These are phyloP conservation scores for Ctenopoma kingsleyae DNA, from an alignment of 2,797 vertebrate genomes.

Conservation along the genomic window DNA sequence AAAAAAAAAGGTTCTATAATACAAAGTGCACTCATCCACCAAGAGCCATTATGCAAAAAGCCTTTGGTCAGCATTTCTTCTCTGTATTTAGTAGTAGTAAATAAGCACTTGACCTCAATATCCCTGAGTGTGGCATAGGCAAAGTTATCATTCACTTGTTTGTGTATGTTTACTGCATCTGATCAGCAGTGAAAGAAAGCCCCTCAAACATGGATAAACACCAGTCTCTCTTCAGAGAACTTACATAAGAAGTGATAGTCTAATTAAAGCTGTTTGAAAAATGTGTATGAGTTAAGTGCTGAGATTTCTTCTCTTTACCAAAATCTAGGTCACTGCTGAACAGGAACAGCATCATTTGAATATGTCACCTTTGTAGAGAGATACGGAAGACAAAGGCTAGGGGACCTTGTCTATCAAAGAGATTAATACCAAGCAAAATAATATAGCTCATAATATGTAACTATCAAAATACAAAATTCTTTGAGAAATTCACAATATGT, in stretches of 20 bases:
- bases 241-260: slow-evolving; percentile 37
- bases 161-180: slow-evolving; percentile 13
- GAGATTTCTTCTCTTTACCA: slow-evolving; percentile 23
- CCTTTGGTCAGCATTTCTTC: slow-evolving; percentile 30
- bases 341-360: slow-evolving; percentile 20
- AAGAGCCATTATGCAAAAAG: slow-evolving; percentile 25
- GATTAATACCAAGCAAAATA: neutral
- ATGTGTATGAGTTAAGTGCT: slow-evolving; percentile 38
- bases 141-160: slow-evolving; percentile 8
- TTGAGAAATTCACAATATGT: slow-evolving; percentile 18
- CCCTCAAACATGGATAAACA: slow-evolving; percentile 14
- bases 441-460: neutral
- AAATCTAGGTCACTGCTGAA: slow-evolving; percentile 48
- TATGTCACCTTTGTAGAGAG: slow-evolving; percentile 22
- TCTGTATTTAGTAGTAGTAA: slow-evolving; percentile 8
- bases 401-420: neutral
- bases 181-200: neutral
- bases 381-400: neutral
- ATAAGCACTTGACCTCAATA: slow-evolving; percentile 24
- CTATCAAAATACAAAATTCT: slow-evolving; percentile 18
- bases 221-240: neutral
- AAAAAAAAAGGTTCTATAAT: slow-evolving; percentile 15
- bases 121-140: slow-evolving; percentile 4
- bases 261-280: slow-evolving; percentile 43
- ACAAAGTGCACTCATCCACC: slow-evolving; percentile 24